phyloP scores from a whole-genome alignment of 2,797 vertebrate genomes.

The Ptychobarbus kaznakovi region DNA sequence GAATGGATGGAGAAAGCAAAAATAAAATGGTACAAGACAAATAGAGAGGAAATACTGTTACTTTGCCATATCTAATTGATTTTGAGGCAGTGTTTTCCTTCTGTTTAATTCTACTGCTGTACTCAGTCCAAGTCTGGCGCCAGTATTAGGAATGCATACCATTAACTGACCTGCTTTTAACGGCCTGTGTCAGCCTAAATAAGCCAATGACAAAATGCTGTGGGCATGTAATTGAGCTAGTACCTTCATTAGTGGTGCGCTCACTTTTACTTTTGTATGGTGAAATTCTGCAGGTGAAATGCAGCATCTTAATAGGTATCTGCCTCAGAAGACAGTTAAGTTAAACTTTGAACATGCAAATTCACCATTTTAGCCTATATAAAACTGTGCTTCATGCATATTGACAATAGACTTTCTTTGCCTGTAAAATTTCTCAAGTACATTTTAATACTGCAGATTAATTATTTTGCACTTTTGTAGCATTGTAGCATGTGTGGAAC shows the following conservation, averaged over 20 bases:
- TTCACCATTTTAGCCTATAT: neutral
- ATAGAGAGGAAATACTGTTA: constrained; percentile 12
- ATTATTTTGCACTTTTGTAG: neutral
- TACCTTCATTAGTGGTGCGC: neutral
- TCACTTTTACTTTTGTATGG: neutral
- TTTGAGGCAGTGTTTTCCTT: constrained; percentile 16
- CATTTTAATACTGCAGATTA: neutral
- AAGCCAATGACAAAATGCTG: neutral
- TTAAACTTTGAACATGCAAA: neutral
- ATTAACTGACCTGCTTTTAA: neutral
- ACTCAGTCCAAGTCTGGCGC: neutral
- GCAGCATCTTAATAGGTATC: neutral
- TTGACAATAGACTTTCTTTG: neutral
- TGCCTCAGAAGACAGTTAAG: neutral
- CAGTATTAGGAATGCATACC: constrained; percentile 8
- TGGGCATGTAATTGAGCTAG: neutral
- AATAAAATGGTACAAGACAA: neutral
- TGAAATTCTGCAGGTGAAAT: neutral
- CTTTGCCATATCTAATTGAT: neutral
- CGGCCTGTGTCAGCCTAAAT: neutral
- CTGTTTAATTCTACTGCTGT: constrained; percentile 21
- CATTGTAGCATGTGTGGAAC: neutral
- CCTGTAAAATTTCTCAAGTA: neutral
- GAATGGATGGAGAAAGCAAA: neutral
- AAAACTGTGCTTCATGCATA: neutral